Base-by-base conservation (phyloP, 2,888 invertebrate genomes). In the Cephus rjabovi region DNA sequence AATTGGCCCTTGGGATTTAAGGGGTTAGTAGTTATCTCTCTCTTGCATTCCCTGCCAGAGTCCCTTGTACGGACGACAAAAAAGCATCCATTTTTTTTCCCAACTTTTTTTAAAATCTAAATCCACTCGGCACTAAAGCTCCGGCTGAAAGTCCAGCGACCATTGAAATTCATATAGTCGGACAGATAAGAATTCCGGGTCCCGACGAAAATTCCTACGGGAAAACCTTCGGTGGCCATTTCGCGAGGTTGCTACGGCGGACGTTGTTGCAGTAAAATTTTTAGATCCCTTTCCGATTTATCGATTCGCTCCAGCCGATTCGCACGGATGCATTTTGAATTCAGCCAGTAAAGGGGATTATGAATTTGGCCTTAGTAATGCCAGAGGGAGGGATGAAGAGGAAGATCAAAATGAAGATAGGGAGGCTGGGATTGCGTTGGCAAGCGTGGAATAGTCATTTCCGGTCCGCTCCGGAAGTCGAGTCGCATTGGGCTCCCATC, bases 381-480 rank as follows among this genome's bases (percentile, higher is more conserved):
- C 34, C n/a, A 35, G 35, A 34, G 69, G 33, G 34, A 31, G 69
- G 77, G 70, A 40, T 70, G 37, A 35, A 30, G 37, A 70, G 69
- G 40, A 40, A 74, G 69, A 56, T 56, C 23, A 56, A 79, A 76
- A 76, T 76, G 75, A 70, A 78, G 76, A 74, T 73, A 70, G 35
- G 82, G 74, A 69, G 30, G 56, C 31, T 56, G 82, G 81, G 83
- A 86, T 84, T 82, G 82, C 80, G 82, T 81, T 86, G 86, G 87
- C 85, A 83, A 86, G 84, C 82, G 84, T 84, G 83, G 85, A 88
- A 87, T 84, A 86, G 87, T 88, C 87, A 89, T 88, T 88, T 89
- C 88, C 89, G 88, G 84, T 80, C 80, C 76, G 80, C 81, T 85
- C 83, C 87, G 88, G 87, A 87, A 88, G 85, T 85, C 79, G 81